phyloP scores from a whole-genome alignment of 2,888 invertebrate genomes.

The Tupiocoris notatus region DNA sequence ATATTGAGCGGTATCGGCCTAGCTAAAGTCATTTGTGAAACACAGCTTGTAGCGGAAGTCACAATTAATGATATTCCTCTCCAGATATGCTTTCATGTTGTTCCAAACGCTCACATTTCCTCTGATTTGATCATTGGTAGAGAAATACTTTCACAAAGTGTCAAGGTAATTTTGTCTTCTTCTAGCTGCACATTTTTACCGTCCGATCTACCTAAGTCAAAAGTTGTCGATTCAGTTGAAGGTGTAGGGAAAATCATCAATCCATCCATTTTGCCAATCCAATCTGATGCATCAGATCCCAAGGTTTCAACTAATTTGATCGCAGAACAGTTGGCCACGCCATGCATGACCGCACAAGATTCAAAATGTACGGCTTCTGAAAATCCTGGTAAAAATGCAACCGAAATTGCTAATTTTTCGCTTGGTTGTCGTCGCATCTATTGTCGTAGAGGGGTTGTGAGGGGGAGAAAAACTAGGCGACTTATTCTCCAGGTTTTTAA shows the following conservation, averaged over 20 bases:
- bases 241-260: not conserved
- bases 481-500: too few relatives aligned
- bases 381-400: not conserved
- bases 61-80: constrained; percentile 6
- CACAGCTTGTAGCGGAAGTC: not conserved
- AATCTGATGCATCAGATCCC: not conserved
- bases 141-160: constrained; percentile 5
- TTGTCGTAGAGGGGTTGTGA: too few relatives aligned
- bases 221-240: not conserved
- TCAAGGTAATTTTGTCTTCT: constrained; percentile 2
- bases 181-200: not conserved
- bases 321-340: not conserved
- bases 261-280: not conserved
- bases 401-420: not conserved
- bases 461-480: too few relatives aligned
- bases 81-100: constrained; percentile 4
- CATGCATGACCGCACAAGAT: not conserved
- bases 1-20: not conserved
- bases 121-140: constrained; percentile 9
- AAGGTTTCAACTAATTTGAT: not conserved
- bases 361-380: not conserved
- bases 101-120: not conserved
- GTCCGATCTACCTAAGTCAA: not conserved
- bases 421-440: too few relatives aligned
- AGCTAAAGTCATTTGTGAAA: not conserved